A percentile compares a stretch with the other conserved stretches of the same genome.
Conservation (phyloP, 2,888 invertebrate genomes). For the Trisateles emortualis region DNA sequence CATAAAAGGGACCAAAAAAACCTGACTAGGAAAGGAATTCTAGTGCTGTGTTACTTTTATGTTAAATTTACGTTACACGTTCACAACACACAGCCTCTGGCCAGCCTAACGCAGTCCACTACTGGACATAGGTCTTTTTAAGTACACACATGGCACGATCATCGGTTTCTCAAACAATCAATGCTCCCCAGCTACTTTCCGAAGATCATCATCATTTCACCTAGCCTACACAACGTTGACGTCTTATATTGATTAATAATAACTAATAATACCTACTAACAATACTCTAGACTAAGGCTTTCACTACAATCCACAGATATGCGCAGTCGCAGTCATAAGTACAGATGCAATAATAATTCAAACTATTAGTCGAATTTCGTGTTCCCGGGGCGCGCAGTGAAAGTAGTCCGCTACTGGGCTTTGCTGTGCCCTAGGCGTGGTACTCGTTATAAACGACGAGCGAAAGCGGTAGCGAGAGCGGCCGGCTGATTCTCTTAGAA, state of each 20-base stretch:
- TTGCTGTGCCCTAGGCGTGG: slow-evolving; percentile 55
- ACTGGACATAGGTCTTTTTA: too few species aligned
- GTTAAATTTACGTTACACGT: too few species aligned
- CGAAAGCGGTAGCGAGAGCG: slow-evolving; percentile 1
- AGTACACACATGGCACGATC: too few species aligned
- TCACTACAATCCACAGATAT: slow-evolving; percentile 57
- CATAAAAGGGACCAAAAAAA: too few species aligned
- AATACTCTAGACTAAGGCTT: slow-evolving; percentile 52
- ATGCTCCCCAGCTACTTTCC: too few species aligned
- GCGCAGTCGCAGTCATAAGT: slow-evolving; percentile 50
- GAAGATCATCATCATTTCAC: too few species aligned
- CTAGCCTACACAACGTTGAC: not conserved
- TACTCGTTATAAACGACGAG: slow-evolving; percentile 35
- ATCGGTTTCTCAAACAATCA: too few species aligned
- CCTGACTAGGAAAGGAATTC: too few species aligned
- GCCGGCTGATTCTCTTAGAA: too few species aligned
- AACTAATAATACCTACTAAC: slow-evolving; percentile 42
- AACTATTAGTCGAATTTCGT: slow-evolving; percentile 85
- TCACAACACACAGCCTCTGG: too few species aligned
- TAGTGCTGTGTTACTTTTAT: too few species aligned
- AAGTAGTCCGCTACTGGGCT: slow-evolving; percentile 84
- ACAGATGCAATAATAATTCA: slow-evolving; percentile 74
- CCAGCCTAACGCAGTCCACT: too few species aligned
- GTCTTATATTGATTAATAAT: slow-evolving; percentile 26
- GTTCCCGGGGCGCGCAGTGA: slow-evolving; percentile 77